Evolutionary conservation across 2,113 vertebrate species (phyloP).

Genomic region (Octodon degus): DNA sequence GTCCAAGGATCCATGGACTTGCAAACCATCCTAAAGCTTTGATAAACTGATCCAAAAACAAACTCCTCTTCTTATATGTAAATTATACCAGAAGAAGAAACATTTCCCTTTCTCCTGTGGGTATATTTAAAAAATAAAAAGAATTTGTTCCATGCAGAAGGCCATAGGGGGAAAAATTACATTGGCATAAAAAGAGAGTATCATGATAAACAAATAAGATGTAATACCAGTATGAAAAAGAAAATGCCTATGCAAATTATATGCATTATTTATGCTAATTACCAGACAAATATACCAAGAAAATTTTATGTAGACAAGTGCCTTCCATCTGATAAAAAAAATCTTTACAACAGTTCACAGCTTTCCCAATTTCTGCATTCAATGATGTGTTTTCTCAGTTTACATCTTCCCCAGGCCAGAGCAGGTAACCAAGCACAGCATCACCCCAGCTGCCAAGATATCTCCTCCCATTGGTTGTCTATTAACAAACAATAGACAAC

Average conservation of each 20-base stretch:
- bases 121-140: constrained; percentile 20
- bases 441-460: not conserved
- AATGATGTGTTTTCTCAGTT: not conserved
- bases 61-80: not conserved
- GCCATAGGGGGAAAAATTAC: not conserved
- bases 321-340: constrained; percentile 26
- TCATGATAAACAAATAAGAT: constrained; percentile 67
- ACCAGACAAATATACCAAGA: constrained; percentile 23
- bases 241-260: constrained; percentile 31
- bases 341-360: not conserved
- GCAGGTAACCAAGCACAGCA: not conserved
- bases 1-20: not conserved
- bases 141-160: not conserved
- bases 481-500: not conserved
- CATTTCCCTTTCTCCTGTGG: not conserved
- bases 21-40: not conserved
- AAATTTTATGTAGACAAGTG: not conserved
- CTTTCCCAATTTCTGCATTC: not conserved
- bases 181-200: constrained; percentile 26
- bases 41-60: not conserved
- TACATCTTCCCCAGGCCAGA: not conserved
- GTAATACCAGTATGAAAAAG: constrained; percentile 50
- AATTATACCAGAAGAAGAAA: constrained; percentile 51
- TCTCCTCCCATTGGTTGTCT: not conserved
- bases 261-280: constrained; percentile 65